Base-by-base conservation (phyloP, 1,140 invertebrate genomes). In the Cotesia vestalis region DNA sequence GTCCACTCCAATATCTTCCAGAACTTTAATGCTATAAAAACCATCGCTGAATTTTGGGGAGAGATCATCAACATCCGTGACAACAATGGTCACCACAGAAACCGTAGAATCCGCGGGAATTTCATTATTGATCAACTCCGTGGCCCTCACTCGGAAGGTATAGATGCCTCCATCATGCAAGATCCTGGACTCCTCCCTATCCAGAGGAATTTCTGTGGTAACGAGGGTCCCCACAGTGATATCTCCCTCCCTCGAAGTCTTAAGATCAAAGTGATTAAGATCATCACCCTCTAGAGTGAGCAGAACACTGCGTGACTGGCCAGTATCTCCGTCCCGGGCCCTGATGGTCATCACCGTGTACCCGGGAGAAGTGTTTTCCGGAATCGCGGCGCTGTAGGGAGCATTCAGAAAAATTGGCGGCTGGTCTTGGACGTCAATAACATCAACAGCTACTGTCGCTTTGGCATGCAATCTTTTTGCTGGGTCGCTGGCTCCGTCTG, bases 31-130 rank as follows among this genome's bases (percentile, higher is more conserved):
- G 75, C 89, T 88, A 70, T 93, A 94, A 2, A 88, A 80, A 0
- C 90, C 81, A 71, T 90, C 85, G 76, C 92, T 94, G 77, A 97
- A 97, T 55, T 89, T 83, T 0, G 95, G 95, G 35, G 89, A 84
- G 73, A 96, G 91, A 80, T 96, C 95, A 78, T 96, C 95, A 0
- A 93, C 91, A 80, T 96, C 95, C 0, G 91, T 92, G 4, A 96
- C 91, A 1, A 95, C 91, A 35, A 96, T 91, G 0, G 93, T 93
- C 0, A 96, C 86, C 9, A 91, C 88, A 0, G 92, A 92, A 0
- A 89, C 87, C 0, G 91, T 88, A 2, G 89, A 89, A 74, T 94
- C 92, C 0, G 90, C 91, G 4, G 91, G 91, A 35, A 91, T 88
- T 78, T 91, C 90, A 20, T 91, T 90, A 76, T 93, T 91, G 52